Conservation (phyloP, 30 jellyfish, hydroid and myxozoan genomes). For the Aurelia sp. region DNA sequence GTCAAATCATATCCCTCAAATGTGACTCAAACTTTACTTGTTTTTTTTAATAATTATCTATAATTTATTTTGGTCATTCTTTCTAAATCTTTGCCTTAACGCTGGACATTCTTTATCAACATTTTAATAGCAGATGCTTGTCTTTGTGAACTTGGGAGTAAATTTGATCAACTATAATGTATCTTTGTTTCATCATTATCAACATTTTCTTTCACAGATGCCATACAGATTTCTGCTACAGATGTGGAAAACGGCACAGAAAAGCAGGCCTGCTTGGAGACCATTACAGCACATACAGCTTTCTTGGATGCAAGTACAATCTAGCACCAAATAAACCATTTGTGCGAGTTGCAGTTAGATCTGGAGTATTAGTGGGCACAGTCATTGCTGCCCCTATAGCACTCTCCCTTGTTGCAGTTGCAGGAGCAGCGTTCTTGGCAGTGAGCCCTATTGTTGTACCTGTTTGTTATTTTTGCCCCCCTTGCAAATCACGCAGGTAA, state of each 20-base stretch:
- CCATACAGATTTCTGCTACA: slow-evolving; percentile 85
- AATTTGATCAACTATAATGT: not conserved
- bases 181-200: not conserved
- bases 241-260: slow-evolving; percentile 76
- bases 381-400: slow-evolving; percentile 53
- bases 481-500: no score
- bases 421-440: slow-evolving; percentile 50
- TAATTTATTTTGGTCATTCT: no score
- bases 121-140: no score
- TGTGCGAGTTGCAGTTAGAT: slow-evolving; percentile 66
- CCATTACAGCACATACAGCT: slow-evolving; percentile 75
- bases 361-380: slow-evolving; percentile 47
- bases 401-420: slow-evolving; percentile 33
- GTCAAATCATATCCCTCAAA: no score
- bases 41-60: no score
- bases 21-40: no score
- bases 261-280: slow-evolving; percentile 79
- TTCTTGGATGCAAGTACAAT: slow-evolving; percentile 85
- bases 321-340: slow-evolving; percentile 71
- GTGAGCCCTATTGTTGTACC: slow-evolving; percentile 57
- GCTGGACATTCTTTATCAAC: no score
- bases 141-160: not conserved
- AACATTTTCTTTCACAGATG: slow-evolving; percentile 48
- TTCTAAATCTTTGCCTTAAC: no score
- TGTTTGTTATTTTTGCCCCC: not conserved